Evolutionary conservation across 2,113 vertebrate species (phyloP).

Genomic region (Anser brachyrhynchus): DNA sequence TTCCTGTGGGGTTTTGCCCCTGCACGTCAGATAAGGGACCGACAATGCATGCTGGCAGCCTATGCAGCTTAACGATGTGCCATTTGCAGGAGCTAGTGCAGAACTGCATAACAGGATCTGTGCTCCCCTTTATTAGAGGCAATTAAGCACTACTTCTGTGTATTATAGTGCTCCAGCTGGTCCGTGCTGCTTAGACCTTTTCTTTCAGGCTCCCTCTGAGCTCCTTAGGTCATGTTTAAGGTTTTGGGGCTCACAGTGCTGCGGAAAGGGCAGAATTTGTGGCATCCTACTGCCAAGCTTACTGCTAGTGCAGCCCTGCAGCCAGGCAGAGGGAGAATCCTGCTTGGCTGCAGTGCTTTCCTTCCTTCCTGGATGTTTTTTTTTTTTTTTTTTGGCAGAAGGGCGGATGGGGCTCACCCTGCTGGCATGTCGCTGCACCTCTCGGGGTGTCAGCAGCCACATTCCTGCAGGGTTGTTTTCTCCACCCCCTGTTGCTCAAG

Average conservation of each 20-base stretch:
- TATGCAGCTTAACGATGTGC: neutral
- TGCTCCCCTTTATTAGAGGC: neutral
- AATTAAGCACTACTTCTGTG: accelerated
- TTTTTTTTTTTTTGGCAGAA: neutral
- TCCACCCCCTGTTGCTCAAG: neutral
- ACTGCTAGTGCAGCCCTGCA: neutral
- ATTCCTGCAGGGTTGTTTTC: neutral
- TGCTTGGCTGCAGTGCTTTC: accelerated
- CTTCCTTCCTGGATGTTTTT: no score
- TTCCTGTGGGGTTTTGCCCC: neutral
- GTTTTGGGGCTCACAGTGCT: neutral
- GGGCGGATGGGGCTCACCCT: neutral
- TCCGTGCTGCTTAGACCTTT: neutral
- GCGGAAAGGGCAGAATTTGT: neutral
- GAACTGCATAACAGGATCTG: accelerated
- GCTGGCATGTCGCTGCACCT: neutral
- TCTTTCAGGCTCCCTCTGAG: neutral
- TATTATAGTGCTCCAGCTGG: neutral
- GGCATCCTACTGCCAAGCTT: accelerated
- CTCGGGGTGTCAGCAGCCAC: neutral
- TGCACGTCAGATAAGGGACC: accelerated
- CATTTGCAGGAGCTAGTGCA: accelerated
- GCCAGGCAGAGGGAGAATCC: neutral
- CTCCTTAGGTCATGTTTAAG: neutral
- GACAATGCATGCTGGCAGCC: neutral